Evolutionary conservation across 2,113 vertebrate species (phyloP), one percentile per base, ranked within the genome.

Genomic region (Bambusicola thoracicus): DNA sequence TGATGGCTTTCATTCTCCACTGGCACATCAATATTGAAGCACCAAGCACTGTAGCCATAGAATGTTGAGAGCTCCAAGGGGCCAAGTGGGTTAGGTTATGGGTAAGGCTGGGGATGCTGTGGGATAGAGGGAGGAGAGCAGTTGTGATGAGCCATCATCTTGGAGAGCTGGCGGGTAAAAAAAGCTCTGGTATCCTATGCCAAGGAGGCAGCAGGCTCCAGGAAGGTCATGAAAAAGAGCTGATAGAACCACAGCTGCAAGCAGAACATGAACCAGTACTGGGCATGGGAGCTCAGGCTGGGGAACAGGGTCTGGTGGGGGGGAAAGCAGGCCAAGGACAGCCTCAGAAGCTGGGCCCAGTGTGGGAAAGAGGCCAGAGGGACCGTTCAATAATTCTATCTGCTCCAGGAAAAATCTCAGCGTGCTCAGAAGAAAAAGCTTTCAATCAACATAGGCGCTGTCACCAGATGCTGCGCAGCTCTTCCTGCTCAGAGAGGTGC

Each of bases 331-430:
- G 25, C 88, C 72, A 90, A 80, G n/a, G 24, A 20, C 41, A 1
- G 4, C 46, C 75, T 85, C 63, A 69, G 24, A 89, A 91, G 49
- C 79, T 72, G 59, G 41, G 44, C 46, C 75, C 79, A 72, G 29
- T 38, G 72, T 36, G 49, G 84, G 76, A 88, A 40, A 38, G 65
- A 63, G 51, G 72, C 44, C 85, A 78, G 14, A 51, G 68, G 72
- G 38, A 10, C 93, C 85, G 81, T 80, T 62, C 75, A 95, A 83
- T 78, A 82, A 86, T 81, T 90, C 76, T 87, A 1, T 78, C 68
- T 72, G 85, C 87, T 92, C 89, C 81, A 89, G 92, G 79, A 92
- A 96, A 96, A 96, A 92, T 46, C 78, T 85, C 75, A 67, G 55
- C 5, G 0, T 40, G 43, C 72, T 82, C 78, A 49, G 63, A 62